Base-by-base conservation (phyloP, 2,113 vertebrate genomes). In the Pimephales promelas region DNA sequence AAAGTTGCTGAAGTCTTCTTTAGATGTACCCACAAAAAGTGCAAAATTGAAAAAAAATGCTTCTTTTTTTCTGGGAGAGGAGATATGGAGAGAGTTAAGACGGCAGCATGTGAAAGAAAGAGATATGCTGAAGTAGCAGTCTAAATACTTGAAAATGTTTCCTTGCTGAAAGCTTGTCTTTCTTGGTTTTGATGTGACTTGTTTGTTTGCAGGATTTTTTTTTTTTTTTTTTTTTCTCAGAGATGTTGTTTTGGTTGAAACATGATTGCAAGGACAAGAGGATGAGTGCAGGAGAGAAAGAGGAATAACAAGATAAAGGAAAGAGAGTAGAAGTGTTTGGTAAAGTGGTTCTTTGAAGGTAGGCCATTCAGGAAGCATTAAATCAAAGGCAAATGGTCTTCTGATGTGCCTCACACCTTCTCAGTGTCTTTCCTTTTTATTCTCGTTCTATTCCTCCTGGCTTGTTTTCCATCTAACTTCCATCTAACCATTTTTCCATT, bases 101-200 rank as follows among this genome's bases (percentile, higher is more conserved):
- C 0, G 45, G 20, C 54, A 52, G 56, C 43, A 74, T 47, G 20
- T 61, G 28, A 22, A 52, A n/a, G 76, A 64, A 26, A 49, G 26
- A 1, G n/a, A 31, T 59, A 13, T 54, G 34, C 36, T 77, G n/a
- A 80, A 73, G 72, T 45, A 40, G 66, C 49, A 79, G 26, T 49
- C 47, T 70, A 70, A 68, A 81, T 24, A 66, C 64, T 81, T 70
- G 47, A 68, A 70, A 81, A 22, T 47, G 45, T 70, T 56, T 70
- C 45, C n/a, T 22, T 40, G 64, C 79, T 52, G 47, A 70, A 54
- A 71, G 49, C 20, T 70, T 49, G 18, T 34, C 16, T 62, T 79
- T n/a, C 49, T 70, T 36, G 36, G 79, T 81, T 68, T 81, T 81
- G 64, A 70, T 70, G 47, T 56, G 59, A 80, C 62, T 16, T 81